A percentile compares a stretch with the other conserved stretches of the same genome.
phyloP scores from a whole-genome alignment of 2,888 invertebrate genomes.

The Diarsia brunnea region DNA sequence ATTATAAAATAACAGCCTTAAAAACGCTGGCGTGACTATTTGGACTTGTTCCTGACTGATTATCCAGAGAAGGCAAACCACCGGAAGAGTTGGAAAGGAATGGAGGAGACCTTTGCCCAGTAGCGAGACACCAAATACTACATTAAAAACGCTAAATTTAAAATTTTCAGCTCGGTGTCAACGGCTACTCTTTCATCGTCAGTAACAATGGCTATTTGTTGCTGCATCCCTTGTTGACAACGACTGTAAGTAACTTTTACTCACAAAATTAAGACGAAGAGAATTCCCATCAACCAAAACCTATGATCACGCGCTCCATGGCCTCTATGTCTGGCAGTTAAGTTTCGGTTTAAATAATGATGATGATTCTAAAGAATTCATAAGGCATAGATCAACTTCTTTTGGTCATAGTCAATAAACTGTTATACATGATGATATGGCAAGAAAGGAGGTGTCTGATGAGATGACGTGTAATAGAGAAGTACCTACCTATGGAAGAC shows the following conservation, averaged over 20 bases:
- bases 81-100: too few species aligned
- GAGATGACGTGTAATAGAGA: too few species aligned
- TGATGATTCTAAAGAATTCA: neutral
- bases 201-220: conserved; percentile 99
- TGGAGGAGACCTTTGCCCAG: too few species aligned
- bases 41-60: too few species aligned
- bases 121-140: too few species aligned
- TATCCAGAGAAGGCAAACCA: too few species aligned
- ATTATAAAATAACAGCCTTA: too few species aligned
- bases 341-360: neutral
- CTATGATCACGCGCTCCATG: neutral
- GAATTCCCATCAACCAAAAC: neutral
- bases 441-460: neutral
- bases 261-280: neutral
- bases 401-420: neutral
- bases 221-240: conserved; percentile 97
- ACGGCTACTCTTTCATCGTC: conserved; percentile 98
- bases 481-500: too few species aligned
- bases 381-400: neutral
- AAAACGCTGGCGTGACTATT: too few species aligned
- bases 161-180: conserved; percentile 96
- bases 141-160: too few species aligned
- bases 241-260: conserved; percentile 92
- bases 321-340: neutral
- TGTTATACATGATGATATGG: neutral